Percentiles rank a stretch among this genome's conserved stretches.
Conservation (phyloP, 1,140 invertebrate species). For the Drosophila kanapiae region DNA sequence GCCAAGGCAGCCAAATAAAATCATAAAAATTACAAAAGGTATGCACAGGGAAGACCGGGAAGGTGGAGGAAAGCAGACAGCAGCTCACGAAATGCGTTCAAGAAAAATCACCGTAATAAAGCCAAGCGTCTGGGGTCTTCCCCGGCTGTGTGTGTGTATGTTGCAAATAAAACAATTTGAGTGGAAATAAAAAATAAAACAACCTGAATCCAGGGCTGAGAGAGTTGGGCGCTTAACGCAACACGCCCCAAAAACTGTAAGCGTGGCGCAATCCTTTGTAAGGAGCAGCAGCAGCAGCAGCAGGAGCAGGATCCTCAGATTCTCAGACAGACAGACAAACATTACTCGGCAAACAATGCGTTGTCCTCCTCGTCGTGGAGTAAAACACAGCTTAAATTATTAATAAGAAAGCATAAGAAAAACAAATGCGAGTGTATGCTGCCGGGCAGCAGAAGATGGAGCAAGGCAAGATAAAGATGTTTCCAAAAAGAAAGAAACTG, state of each 20-base stretch:
- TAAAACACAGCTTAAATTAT: constrained; percentile 80
- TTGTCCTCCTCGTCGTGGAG: constrained; percentile 64
- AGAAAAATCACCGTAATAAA: constrained; percentile 83
- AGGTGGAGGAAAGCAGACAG: constrained; percentile 41
- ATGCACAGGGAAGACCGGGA: constrained; percentile 42
- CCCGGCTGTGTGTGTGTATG: constrained; percentile 23
- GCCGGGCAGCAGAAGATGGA: constrained; percentile 14
- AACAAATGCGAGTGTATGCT: constrained; percentile 77
- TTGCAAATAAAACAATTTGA: constrained; percentile 82
- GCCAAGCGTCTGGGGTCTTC: constrained; percentile 58
- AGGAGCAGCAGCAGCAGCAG: constrained; percentile 35
- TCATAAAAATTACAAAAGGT: constrained; percentile 84
- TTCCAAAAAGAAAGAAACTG: constrained; percentile 29
- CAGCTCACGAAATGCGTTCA: constrained; percentile 76
- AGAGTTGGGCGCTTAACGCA: constrained; percentile 64
- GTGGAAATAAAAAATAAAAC: constrained; percentile 82
- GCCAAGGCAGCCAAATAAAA: constrained; percentile 66
- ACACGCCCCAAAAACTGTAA: constrained; percentile 65
- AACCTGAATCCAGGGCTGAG: constrained; percentile 31
- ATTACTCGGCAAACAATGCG: constrained; percentile 58
- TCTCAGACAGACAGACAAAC: constrained; percentile 39
- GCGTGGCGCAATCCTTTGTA: constrained; percentile 75
- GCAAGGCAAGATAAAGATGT: constrained; percentile 53
- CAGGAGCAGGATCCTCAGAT: constrained; percentile 21
- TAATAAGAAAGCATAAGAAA: constrained; percentile 79